Evolutionary conservation across 2,797 vertebrate species (phyloP).

Genomic region (Malacoctenus gilli): DNA sequence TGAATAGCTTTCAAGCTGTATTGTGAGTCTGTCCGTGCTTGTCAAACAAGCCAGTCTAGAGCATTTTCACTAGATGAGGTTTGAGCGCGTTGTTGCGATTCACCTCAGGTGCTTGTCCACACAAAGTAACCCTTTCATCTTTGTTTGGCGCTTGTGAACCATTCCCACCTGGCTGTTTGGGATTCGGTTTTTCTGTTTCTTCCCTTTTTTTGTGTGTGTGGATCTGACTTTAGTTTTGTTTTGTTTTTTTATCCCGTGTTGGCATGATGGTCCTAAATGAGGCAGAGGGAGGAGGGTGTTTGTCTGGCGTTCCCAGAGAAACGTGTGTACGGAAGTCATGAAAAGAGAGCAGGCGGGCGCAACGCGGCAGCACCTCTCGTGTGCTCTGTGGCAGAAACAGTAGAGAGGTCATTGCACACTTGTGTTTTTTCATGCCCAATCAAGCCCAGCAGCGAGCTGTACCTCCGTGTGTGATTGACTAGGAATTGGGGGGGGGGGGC

Average conservation of each 20-base stretch:
- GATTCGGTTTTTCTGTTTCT: constrained; percentile 29
- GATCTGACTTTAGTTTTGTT: constrained; percentile 44
- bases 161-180: constrained; percentile 66
- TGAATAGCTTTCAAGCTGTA: background rate
- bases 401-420: constrained; percentile 59
- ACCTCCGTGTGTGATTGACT: constrained; percentile 59
- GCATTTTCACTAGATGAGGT: constrained; percentile 17
- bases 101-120: constrained; percentile 62
- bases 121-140: constrained; percentile 75
- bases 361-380: constrained; percentile 14
- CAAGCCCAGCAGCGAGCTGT: constrained; percentile 64
- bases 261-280: constrained; percentile 56
- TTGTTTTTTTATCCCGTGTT: too few species aligned
- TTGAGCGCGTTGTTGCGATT: constrained; percentile 45
- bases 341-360: constrained; percentile 11
- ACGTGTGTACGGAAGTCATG: constrained; percentile 29
- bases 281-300: constrained; percentile 23
- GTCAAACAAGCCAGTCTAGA: too few species aligned
- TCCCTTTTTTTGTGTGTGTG: constrained; percentile 1
- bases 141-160: constrained; percentile 71
- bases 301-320: constrained; percentile 35
- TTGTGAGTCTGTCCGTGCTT: constrained; percentile 3
- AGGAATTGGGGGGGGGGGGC: constrained; percentile 16
- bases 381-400: constrained; percentile 39
- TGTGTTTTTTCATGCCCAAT: constrained; percentile 71